Evolutionary conservation across 2,888 invertebrate genomes (phyloP), one percentile per base, ranked within the genome.

Genomic region (Andrena fulva): DNA sequence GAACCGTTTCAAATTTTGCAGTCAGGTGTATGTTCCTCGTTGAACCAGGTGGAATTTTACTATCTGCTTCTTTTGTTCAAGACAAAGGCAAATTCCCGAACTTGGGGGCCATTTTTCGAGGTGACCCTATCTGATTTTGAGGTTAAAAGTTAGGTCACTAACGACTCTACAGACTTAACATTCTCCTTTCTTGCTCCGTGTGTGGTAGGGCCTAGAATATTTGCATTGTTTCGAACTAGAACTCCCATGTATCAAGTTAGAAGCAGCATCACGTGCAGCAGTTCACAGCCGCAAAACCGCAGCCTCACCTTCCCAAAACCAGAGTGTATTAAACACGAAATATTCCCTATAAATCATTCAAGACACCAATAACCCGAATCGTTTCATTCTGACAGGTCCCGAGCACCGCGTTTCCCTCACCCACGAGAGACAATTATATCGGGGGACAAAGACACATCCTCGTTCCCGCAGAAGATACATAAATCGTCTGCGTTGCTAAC

Each of bases 401-500:
- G 42, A 2, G 24, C 54, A 59, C 64, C 77, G 70, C 77, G 64
- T 79, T 24, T 27, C 10, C 10, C 24, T 20, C 42, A 52, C 31
- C 7, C 10, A 52, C 42, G 54, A 2, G 48, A 48, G 27, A 71
- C 78, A 78, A 80, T 78, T 80, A 80, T 67, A 71, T 80, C 33
- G 31, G 52, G 42, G 24, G 52, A 77, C 66, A 78, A 80, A 71
- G 71, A 80, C 80, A 77, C 73, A 67, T 67, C 66, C 10, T 10
- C 10, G 29, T 70, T 62, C 60, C 78, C 60, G 60, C 70, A 3
- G 10, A 71, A 79, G 64, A 10, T 31, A 69, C 59, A 73, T 80
- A 79, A 80, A 82, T 82, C 81, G 69, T 33, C 52, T 24, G 7
- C 48, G 10, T 20, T 2, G 68, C 82, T 83, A 83, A 83, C 82